These are phyloP conservation scores for Epinephelus cyanopodus DNA, from an alignment of 2,113 vertebrate genomes.

Conservation along the genomic window DNA sequence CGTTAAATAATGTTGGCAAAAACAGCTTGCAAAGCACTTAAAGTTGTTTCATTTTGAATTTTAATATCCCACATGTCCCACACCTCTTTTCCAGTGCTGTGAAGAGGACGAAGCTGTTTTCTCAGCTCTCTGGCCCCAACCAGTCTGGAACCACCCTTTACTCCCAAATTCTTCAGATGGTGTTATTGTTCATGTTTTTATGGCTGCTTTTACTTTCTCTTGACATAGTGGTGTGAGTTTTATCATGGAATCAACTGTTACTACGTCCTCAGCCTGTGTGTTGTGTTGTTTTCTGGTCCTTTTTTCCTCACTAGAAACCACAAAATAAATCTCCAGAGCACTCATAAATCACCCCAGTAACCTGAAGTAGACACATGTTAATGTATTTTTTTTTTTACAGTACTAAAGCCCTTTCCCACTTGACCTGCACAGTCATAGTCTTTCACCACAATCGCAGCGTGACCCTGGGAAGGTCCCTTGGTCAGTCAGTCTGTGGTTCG, in stretches of 20 bases:
- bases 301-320: not conserved
- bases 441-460: not conserved
- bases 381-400: not conserved
- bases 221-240: not conserved
- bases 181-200: not conserved
- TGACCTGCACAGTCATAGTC: not conserved
- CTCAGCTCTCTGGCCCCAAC: constrained; percentile 5
- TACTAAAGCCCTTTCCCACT: not conserved
- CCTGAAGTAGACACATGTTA: not conserved
- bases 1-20: constrained; percentile 9
- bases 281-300: not conserved
- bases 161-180: not conserved
- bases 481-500: not conserved
- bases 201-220: not conserved
- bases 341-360: not conserved
- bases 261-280: not conserved
- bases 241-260: not conserved
- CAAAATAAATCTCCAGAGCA: not conserved
- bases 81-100: not conserved
- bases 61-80: not conserved
- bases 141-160: constrained; percentile 9
- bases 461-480: not conserved
- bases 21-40: constrained; percentile 3
- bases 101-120: not conserved
- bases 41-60: constrained; percentile 1